Conservation (phyloP, 2,888 invertebrate species). For the Shargacucullia verbasci region DNA sequence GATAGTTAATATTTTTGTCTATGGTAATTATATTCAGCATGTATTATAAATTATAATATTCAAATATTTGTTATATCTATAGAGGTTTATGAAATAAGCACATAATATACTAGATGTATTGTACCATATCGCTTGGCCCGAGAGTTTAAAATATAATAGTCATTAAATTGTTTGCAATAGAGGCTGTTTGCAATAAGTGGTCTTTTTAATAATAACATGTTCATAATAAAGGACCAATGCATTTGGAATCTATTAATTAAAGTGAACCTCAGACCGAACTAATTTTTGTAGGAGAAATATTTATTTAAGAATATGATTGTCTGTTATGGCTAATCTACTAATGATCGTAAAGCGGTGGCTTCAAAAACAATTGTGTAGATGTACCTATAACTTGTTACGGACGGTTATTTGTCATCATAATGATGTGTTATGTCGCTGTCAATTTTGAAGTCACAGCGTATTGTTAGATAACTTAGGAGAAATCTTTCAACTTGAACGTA, state of each 20-base stretch:
- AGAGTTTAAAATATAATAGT: constrained; percentile 31
- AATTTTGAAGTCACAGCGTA: constrained; percentile 36
- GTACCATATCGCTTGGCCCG: constrained; percentile 53
- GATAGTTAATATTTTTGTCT: constrained; percentile 55
- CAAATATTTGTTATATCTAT: constrained; percentile 54
- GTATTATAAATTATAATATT: constrained; percentile 45
- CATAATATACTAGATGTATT: constrained; percentile 46
- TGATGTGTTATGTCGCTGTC: constrained; percentile 20
- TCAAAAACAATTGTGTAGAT: constrained; percentile 15
- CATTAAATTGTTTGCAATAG: constrained; percentile 34
- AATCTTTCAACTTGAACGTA: constrained; percentile 23
- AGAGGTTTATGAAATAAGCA: constrained; percentile 55
- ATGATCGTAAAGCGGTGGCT: constrained; percentile 28
- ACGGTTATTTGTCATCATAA: constrained; percentile 12
- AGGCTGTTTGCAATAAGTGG: constrained; percentile 49
- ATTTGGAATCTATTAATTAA: constrained; percentile 40
- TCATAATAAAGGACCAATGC: constrained; percentile 55
- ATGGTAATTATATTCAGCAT: constrained; percentile 44
- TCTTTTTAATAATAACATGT: constrained; percentile 42
- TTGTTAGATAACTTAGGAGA: constrained; percentile 11
- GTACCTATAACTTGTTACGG: not conserved
- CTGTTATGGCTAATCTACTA: constrained; percentile 11
- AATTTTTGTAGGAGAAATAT: constrained; percentile 35
- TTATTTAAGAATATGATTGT: constrained; percentile 26
- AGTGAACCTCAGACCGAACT: constrained; percentile 26